Evolutionary conservation across 1,140 invertebrate genomes (phyloP).

Genomic region (Diorhabda elongata): DNA sequence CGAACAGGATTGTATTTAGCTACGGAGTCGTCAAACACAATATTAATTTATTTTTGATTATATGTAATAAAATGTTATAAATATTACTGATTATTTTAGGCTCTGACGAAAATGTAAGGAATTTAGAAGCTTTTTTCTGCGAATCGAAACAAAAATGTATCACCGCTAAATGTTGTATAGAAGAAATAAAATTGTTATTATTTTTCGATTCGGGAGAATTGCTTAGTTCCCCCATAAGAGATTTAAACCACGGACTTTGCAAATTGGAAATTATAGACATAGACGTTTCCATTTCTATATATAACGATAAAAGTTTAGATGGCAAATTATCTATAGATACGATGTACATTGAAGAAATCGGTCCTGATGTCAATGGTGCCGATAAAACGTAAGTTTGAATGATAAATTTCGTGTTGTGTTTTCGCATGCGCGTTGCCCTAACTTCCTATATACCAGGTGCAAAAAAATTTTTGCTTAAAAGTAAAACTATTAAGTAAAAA

Average conservation of each 20-base stretch:
- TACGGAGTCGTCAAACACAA: too few species aligned
- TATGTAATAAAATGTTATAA: too few species aligned
- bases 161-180: slow-evolving; percentile 58
- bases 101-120: slow-evolving; percentile 62
- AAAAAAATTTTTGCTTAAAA: too few species aligned
- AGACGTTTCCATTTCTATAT: slow-evolving; percentile 58
- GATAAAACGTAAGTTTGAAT: slow-evolving; percentile 36
- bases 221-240: slow-evolving; percentile 68
- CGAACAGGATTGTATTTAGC: too few species aligned
- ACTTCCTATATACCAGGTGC: too few species aligned
- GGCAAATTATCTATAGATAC: slow-evolving; percentile 68
- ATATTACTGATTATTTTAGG: not conserved
- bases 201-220: slow-evolving; percentile 72
- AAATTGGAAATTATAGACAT: slow-evolving; percentile 70
- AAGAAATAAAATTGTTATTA: slow-evolving; percentile 60
- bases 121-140: slow-evolving; percentile 70
- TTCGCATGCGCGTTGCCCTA: not conserved
- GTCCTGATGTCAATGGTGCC: slow-evolving; percentile 53
- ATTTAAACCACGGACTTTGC: slow-evolving; percentile 67
- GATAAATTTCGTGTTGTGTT: not conserved
- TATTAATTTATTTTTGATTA: too few species aligned
- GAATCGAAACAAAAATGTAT: slow-evolving; percentile 61
- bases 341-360: slow-evolving; percentile 67
- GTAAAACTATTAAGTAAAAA: too few species aligned
- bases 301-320: slow-evolving; percentile 67